Percentiles rank a stretch among this genome's conserved stretches.
phyloP scores from a whole-genome alignment of 2,797 vertebrate genomes.

The Agapornis canus region DNA sequence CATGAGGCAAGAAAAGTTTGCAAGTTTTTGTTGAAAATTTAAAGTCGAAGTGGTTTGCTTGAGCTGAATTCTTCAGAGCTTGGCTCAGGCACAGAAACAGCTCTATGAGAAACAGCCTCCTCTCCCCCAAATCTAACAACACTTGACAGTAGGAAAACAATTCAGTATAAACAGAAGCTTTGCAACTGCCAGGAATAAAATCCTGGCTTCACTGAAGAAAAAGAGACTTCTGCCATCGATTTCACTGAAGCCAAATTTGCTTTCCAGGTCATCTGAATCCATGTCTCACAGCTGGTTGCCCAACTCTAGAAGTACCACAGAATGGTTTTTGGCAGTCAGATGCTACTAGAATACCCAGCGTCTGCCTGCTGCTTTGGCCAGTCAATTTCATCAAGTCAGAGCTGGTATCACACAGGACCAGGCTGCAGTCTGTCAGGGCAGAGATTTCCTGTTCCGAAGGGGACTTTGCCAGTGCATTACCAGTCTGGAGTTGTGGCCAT shows the following conservation, averaged over 20 bases:
- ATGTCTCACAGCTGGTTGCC: constrained; percentile 20
- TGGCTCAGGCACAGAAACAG: not conserved
- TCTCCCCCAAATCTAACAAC: not conserved
- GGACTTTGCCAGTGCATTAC: not conserved
- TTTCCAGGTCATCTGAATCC: not conserved
- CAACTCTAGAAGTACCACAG: not conserved
- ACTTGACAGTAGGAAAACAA: not conserved
- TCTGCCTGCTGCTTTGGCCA: not conserved
- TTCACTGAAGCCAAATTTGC: not conserved
- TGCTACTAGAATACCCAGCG: not conserved
- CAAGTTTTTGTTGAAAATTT: not conserved
- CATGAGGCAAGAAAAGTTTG: not conserved
- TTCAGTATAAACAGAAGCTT: constrained; percentile 12
- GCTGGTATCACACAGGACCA: not conserved
- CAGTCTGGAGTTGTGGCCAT: not conserved
- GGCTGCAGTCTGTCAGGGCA: not conserved
- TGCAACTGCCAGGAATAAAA: not conserved
- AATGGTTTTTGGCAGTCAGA: not conserved
- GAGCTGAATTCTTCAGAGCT: not conserved
- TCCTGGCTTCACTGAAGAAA: not conserved
- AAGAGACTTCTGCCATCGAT: not conserved
- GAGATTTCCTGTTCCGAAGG: not conserved
- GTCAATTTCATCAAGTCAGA: not conserved
- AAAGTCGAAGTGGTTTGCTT: not conserved
- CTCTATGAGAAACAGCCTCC: not conserved